phyloP scores from a whole-genome alignment of 2,113 vertebrate genomes.

The Peromyscus leucopus region DNA sequence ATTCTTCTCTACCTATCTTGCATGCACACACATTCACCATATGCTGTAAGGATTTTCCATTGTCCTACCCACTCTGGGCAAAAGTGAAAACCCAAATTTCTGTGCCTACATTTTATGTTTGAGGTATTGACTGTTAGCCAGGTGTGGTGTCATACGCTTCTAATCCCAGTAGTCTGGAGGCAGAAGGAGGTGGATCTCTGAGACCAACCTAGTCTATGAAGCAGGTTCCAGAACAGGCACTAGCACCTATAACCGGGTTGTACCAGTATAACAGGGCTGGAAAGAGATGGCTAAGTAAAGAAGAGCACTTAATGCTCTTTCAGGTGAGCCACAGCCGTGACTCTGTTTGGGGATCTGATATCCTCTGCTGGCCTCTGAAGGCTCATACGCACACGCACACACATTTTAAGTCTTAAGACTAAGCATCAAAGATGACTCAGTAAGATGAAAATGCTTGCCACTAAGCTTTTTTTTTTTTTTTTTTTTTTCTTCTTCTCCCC shows the following conservation, averaged over 20 bases:
- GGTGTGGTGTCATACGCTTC: no score
- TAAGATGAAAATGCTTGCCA: background rate
- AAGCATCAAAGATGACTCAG: background rate
- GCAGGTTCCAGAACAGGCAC: background rate
- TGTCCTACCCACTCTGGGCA: background rate
- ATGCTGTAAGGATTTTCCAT: background rate
- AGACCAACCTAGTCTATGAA: background rate
- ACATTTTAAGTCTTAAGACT: background rate
- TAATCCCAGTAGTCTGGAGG: no score
- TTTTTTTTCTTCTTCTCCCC: no score
- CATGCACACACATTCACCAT: background rate
- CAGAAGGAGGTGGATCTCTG: background rate
- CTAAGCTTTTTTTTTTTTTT: background rate
- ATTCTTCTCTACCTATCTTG: background rate
- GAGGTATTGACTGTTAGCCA: no score
- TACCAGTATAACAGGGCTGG: no score
- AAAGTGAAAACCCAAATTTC: background rate
- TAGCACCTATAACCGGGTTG: background rate
- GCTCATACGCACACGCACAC: background rate
- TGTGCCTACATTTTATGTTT: no score
- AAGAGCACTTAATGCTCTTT: background rate
- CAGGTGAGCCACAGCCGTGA: background rate
- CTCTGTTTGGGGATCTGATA: background rate
- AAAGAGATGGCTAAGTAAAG: background rate
- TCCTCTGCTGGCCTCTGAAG: background rate